Conservation (phyloP, 2,888 invertebrate genomes). For the Chirona hameri region DNA sequence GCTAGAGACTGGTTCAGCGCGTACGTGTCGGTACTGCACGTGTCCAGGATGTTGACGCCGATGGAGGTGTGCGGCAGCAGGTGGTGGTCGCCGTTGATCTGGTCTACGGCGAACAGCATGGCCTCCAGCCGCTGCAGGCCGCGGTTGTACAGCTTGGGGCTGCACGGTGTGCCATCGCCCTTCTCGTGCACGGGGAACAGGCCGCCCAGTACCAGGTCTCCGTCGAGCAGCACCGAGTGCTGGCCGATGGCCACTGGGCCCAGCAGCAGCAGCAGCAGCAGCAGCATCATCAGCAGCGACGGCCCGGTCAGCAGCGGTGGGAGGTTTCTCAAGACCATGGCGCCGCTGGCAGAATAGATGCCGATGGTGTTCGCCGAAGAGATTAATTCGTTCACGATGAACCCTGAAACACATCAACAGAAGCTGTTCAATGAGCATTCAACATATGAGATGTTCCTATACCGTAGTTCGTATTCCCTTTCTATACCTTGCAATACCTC, state of each 20-base stretch:
- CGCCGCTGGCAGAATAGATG: no score
- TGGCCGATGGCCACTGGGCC: conserved; percentile 13
- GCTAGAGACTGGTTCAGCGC: conserved; percentile 58
- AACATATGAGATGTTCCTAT: no score
- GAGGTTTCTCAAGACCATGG: no score
- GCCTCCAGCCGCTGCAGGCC: conserved; percentile 57
- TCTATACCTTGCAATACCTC: no score
- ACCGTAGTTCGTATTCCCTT: no score
- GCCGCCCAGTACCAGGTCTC: conserved; percentile 57
- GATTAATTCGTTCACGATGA: no score
- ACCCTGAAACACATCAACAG: no score
- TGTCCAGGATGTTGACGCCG: conserved; percentile 55
- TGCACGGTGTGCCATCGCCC: conserved; percentile 50
- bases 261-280: background rate
- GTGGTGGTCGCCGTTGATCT: conserved; percentile 52
- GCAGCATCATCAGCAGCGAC: background rate
- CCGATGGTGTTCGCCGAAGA: no score
- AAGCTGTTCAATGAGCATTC: no score
- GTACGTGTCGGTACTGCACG: conserved; percentile 57
- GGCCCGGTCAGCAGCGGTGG: no score
- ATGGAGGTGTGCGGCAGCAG: conserved; percentile 53
- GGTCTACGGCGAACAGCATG: conserved; percentile 59
- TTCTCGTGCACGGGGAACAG: conserved; percentile 57
- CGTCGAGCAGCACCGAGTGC: conserved; percentile 41
- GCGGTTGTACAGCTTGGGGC: conserved; percentile 50